Percentiles rank a stretch among this genome's conserved stretches.
These are phyloP conservation scores for Drosophila auraria DNA, from an alignment of 1,140 invertebrate genomes.

Conservation along the genomic window DNA sequence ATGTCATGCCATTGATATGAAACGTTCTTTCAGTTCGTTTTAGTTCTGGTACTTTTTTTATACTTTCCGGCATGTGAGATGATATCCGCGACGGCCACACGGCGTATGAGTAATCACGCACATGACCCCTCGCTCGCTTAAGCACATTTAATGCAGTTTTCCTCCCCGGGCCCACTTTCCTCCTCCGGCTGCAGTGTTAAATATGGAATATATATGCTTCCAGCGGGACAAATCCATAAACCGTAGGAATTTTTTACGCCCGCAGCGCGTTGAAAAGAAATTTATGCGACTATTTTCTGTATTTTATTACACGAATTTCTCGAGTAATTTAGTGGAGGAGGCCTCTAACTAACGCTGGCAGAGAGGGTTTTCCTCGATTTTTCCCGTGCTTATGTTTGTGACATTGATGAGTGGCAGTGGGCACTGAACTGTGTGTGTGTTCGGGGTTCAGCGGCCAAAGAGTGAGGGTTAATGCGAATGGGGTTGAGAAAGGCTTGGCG, in stretches of 20 bases:
- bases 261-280: slow-evolving; percentile 46
- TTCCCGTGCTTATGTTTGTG: slow-evolving; percentile 40
- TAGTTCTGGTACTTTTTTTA: slow-evolving; percentile 19
- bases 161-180: not conserved
- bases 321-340: slow-evolving; percentile 51
- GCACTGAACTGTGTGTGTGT: slow-evolving; percentile 19
- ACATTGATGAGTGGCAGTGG: slow-evolving; percentile 45
- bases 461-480: slow-evolving; percentile 10
- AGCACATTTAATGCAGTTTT: slow-evolving; percentile 51
- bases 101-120: slow-evolving; percentile 78
- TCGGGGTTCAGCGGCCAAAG: slow-evolving; percentile 21
- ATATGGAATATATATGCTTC: slow-evolving; percentile 46
- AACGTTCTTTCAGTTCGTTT: slow-evolving; percentile 39
- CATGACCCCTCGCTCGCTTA: slow-evolving; percentile 70
- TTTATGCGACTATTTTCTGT: slow-evolving; percentile 52
- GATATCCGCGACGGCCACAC: slow-evolving; percentile 39
- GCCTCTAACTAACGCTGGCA: slow-evolving; percentile 11
- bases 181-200: slow-evolving; percentile 34
- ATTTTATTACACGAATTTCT: slow-evolving; percentile 64
- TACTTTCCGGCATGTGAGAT: slow-evolving; percentile 29
- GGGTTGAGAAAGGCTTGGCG: not conserved
- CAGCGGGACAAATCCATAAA: slow-evolving; percentile 46
- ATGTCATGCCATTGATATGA: slow-evolving; percentile 74
- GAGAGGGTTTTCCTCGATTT: slow-evolving; percentile 31
- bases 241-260: slow-evolving; percentile 45